A percentile compares a stretch with the other conserved stretches of the same genome.
Conservation (phyloP, 1,140 invertebrate genomes). For the Lysiphlebus fabarum region DNA sequence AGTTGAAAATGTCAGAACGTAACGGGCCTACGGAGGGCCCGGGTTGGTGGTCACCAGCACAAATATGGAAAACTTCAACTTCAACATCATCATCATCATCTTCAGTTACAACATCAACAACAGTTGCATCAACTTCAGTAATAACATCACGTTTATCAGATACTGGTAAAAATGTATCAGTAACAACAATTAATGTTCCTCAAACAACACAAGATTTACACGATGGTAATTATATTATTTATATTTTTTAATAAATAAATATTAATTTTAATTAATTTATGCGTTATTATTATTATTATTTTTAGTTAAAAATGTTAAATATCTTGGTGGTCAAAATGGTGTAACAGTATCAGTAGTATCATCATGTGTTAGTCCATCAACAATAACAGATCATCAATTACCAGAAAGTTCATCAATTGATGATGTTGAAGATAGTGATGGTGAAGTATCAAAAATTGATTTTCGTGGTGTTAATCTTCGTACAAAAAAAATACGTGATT, state of each 20-base stretch:
- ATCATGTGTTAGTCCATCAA: conserved; percentile 35
- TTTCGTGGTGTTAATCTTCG: conserved; percentile 58
- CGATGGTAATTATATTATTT: conserved; percentile 41
- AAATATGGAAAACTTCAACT: conserved; percentile 46
- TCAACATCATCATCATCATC: conserved; percentile 26
- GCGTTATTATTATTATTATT: conserved; percentile 3
- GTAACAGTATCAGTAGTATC: conserved; percentile 54
- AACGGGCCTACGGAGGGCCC: conserved; percentile 49
- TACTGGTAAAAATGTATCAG: conserved; percentile 51
- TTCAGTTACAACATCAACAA: conserved; percentile 10
- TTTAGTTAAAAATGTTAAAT: conserved; percentile 51
- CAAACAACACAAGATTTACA: conserved; percentile 47
- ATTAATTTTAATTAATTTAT: neutral
- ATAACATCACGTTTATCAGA: conserved; percentile 36
- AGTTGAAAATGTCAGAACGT: conserved; percentile 56
- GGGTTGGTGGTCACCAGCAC: conserved; percentile 48
- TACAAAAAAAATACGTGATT: conserved; percentile 56
- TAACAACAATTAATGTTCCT: conserved; percentile 52
- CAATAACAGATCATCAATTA: conserved; percentile 22
- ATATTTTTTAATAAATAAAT: too few species aligned
- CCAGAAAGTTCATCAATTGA: conserved; percentile 40
- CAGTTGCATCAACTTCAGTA: conserved; percentile 1
- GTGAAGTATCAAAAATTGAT: conserved; percentile 59
- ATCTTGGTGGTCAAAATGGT: conserved; percentile 50
- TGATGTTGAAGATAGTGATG: conserved; percentile 56